Evolutionary conservation across 1,140 invertebrate species (phyloP).

Genomic region (Aricia agestis): DNA sequence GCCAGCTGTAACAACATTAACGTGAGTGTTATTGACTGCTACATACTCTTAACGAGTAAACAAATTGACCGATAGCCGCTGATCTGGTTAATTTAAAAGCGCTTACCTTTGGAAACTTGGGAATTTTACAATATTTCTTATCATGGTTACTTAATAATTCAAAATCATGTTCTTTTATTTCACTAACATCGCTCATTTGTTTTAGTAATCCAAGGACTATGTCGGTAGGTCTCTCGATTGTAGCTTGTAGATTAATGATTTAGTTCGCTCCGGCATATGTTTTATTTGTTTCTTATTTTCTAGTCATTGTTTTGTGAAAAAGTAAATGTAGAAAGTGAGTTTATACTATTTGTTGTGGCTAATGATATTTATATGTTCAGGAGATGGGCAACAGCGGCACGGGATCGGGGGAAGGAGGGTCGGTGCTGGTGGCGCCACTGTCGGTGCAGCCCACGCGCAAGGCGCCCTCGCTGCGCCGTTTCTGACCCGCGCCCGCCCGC

Average conservation of each 20-base stretch:
- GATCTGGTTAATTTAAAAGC: no score
- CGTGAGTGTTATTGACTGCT: slow-evolving; percentile 77
- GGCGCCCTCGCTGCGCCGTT: slow-evolving; percentile 68
- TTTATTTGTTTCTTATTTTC: no score
- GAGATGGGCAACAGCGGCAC: slow-evolving; percentile 72
- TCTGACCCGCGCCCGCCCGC: slow-evolving; percentile 53
- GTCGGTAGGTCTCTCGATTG: not conserved
- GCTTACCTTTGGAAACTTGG: no score
- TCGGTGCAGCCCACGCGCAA: slow-evolving; percentile 89
- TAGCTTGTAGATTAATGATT: not conserved
- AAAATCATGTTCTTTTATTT: not conserved
- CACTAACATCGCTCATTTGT: not conserved
- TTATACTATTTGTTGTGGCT: no score
- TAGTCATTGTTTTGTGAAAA: no score
- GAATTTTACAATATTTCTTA: no score
- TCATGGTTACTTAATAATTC: no score
- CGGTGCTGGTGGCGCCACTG: slow-evolving; percentile 84
- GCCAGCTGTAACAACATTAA: slow-evolving; percentile 90
- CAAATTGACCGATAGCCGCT: no score
- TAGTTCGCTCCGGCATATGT: not conserved
- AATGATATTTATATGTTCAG: slow-evolving; percentile 25
- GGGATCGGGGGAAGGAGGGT: slow-evolving; percentile 77
- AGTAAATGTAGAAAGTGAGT: no score
- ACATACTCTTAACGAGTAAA: no score
- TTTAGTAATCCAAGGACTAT: slow-evolving; percentile 4